Evolutionary conservation across 2,797 vertebrate species (phyloP).

Genomic region (Antennarius maculatus): DNA sequence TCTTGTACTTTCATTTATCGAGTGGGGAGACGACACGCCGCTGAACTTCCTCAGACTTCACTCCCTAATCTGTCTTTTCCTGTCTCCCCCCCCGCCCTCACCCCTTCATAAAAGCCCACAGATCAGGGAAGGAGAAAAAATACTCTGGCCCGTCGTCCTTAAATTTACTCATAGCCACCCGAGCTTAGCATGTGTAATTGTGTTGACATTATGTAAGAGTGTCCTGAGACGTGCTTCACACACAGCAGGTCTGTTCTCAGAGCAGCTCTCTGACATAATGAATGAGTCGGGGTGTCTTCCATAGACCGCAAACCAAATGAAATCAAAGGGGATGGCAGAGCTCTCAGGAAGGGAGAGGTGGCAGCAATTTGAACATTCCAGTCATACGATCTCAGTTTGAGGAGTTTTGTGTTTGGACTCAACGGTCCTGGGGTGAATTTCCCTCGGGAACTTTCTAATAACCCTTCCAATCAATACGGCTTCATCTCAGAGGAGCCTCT

Average conservation of each 20-base stretch:
- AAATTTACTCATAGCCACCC: slow-evolving; percentile 54
- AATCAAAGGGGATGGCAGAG: slow-evolving; percentile 53
- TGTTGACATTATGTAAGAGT: slow-evolving; percentile 70
- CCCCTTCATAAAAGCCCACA: slow-evolving; percentile 37
- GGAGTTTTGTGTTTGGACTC: slow-evolving; percentile 32
- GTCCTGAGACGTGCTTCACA: slow-evolving; percentile 64
- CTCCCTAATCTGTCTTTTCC: slow-evolving; percentile 62
- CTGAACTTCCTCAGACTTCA: slow-evolving; percentile 34
- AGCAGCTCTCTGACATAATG: slow-evolving; percentile 37
- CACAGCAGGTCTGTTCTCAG: slow-evolving; percentile 68
- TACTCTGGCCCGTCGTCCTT: slow-evolving; percentile 60
- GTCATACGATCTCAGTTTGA: slow-evolving; percentile 38
- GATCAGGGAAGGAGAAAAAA: slow-evolving; percentile 35
- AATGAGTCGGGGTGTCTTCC: slow-evolving; percentile 35
- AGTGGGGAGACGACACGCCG: slow-evolving; percentile 19
- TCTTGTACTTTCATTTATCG: slow-evolving; percentile 52
- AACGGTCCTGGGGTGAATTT: slow-evolving; percentile 2
- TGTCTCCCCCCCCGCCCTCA: slow-evolving; percentile 15
- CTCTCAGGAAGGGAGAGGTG: slow-evolving; percentile 43
- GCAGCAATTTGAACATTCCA: slow-evolving; percentile 38
- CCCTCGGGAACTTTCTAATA: slow-evolving; percentile 5
- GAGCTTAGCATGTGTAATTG: slow-evolving; percentile 70
- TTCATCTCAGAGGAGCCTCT: slow-evolving; percentile 17
- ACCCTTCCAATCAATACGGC: slow-evolving; percentile 8
- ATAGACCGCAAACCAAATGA: slow-evolving; percentile 51